phyloP scores from a whole-genome alignment of 2,888 invertebrate genomes.

The Coecobrya sp. region DNA sequence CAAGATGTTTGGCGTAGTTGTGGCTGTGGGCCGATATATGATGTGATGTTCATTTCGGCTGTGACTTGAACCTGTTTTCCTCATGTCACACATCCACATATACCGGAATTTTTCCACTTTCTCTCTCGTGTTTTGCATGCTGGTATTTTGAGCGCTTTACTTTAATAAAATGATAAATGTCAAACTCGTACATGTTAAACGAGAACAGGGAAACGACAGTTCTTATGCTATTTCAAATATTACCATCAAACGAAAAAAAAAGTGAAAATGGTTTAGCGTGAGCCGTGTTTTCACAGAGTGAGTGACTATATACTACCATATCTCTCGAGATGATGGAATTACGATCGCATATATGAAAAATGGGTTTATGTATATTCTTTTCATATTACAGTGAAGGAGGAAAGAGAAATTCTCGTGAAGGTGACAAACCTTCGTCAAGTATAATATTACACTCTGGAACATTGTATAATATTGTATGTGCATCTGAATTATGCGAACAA shows the following conservation, averaged over 20 bases:
- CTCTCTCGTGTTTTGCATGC: constrained; percentile 15
- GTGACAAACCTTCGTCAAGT: constrained; percentile 42
- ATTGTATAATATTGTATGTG: not conserved
- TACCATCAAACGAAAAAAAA: not conserved
- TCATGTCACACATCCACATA: constrained; percentile 3
- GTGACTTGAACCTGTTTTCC: not conserved
- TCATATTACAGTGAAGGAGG: not conserved
- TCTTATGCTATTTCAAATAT: not conserved
- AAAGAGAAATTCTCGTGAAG: constrained; percentile 20
- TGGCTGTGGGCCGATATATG: not conserved
- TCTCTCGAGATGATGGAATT: not conserved
- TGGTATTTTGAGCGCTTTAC: constrained; percentile 48
- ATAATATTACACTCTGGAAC: not conserved
- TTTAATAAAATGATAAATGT: constrained; percentile 57
- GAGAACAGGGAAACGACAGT: constrained; percentile 25
- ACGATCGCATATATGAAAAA: not conserved
- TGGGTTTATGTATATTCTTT: not conserved
- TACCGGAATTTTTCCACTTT: constrained; percentile 15
- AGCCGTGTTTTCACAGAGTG: too few species aligned
- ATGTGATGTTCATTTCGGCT: not conserved
- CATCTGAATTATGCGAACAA: constrained; percentile 23
- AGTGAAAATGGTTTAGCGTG: not conserved
- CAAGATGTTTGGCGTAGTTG: not conserved
- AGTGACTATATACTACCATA: too few species aligned
- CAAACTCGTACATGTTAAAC: constrained; percentile 46